A percentile compares a stretch with the other conserved stretches of the same genome.
These are phyloP conservation scores for Gallinago undulata DNA, from an alignment of 2,113 vertebrate genomes.

Conservation along the genomic window DNA sequence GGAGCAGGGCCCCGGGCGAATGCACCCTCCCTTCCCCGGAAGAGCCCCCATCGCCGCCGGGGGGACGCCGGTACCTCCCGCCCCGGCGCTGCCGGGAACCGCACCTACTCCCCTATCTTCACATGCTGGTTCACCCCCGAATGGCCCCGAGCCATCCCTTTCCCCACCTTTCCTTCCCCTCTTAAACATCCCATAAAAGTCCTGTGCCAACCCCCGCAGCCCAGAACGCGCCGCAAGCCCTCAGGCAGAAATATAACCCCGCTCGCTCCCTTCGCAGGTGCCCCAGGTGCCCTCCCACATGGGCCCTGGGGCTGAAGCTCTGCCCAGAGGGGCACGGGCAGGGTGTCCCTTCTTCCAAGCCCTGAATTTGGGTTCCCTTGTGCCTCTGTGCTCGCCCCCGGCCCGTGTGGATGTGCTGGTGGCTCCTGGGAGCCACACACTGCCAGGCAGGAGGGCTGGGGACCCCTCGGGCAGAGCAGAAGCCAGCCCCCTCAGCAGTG, in stretches of 20 bases:
- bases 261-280: background rate
- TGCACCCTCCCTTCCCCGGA: too few species aligned
- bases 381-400: background rate
- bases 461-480: background rate
- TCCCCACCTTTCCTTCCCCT: background rate
- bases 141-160: background rate
- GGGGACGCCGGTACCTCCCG: too few species aligned
- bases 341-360: background rate
- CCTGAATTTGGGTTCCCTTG: background rate
- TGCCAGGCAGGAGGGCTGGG: background rate
- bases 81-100: background rate
- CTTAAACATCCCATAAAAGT: background rate
- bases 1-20: too few species aligned
- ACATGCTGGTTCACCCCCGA: background rate
- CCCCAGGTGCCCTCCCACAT: background rate
- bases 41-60: background rate
- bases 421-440: background rate
- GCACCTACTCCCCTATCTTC: rapidly evolving
- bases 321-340: background rate
- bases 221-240: background rate
- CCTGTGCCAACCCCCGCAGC: background rate
- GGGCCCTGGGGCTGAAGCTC: background rate
- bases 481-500: background rate
- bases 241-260: background rate
- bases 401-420: background rate